Conservation (phyloP, 2,888 invertebrate genomes). For the Deilephila porcellus region DNA sequence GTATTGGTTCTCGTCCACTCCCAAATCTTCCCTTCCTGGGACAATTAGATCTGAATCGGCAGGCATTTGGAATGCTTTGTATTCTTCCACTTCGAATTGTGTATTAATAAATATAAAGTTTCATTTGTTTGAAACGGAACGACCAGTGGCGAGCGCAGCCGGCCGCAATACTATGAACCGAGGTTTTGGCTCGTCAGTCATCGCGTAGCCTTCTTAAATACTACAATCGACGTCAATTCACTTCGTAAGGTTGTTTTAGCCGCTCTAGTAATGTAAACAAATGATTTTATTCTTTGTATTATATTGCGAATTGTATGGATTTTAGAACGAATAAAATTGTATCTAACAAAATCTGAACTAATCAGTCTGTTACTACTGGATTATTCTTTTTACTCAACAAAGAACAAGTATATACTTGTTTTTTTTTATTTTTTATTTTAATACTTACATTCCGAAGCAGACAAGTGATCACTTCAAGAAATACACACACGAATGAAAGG, state of each 20-base stretch:
- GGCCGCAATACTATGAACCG: slow-evolving; percentile 65
- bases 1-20: slow-evolving; percentile 66
- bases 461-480: slow-evolving; percentile 6
- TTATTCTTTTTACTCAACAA: background rate
- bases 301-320: slow-evolving; percentile 4
- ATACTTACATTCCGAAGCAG: background rate
- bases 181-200: slow-evolving; percentile 69
- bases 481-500: slow-evolving; percentile 3
- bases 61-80: slow-evolving; percentile 65
- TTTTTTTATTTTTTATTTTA: background rate
- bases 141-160: slow-evolving; percentile 53
- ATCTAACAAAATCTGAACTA: background rate
- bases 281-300: slow-evolving; percentile 33
- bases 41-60: slow-evolving; percentile 78
- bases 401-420: background rate
- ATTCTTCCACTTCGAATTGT: slow-evolving; percentile 49
- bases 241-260: slow-evolving; percentile 71
- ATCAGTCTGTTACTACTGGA: background rate
- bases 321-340: slow-evolving; percentile 9
- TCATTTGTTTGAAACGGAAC: slow-evolving; percentile 49
- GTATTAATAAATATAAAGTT: slow-evolving; percentile 50
- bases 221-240: slow-evolving; percentile 69
- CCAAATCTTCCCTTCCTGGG: slow-evolving; percentile 62
- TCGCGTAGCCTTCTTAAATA: slow-evolving; percentile 79
- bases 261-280: slow-evolving; percentile 38